These are phyloP conservation scores for Paguma larvata DNA, from an alignment of 2,797 vertebrate species.

Conservation along the genomic window DNA sequence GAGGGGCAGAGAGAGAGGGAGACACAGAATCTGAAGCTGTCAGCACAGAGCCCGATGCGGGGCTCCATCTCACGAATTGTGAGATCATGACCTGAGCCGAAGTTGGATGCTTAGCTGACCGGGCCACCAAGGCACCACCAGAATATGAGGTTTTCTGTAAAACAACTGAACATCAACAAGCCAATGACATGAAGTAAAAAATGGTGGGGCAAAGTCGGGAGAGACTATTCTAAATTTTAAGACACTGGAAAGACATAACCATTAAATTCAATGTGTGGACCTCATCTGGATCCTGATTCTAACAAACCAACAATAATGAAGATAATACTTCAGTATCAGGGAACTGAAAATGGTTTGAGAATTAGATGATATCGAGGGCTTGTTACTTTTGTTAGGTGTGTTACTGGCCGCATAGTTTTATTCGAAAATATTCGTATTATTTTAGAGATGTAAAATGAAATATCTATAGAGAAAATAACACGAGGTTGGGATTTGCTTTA, in stretches of 20 bases:
- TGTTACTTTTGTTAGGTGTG: not conserved
- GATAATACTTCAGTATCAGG: slow-evolving; percentile 21
- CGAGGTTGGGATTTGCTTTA: not conserved
- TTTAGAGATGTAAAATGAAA: not conserved
- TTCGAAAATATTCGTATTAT: not conserved
- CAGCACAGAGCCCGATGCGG: too few relatives aligned
- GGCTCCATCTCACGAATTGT: too few relatives aligned
- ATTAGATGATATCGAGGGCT: not conserved
- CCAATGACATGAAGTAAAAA: not conserved
- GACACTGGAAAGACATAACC: not conserved
- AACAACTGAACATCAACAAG: not conserved
- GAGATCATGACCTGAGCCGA: too few relatives aligned
- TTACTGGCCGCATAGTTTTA: slow-evolving; percentile 38
- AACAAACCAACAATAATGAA: not conserved
- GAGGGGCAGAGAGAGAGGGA: too few relatives aligned
- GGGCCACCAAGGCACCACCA: too few relatives aligned
- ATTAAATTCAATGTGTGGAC: not conserved
- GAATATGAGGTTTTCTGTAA: not conserved
- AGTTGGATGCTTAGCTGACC: too few relatives aligned
- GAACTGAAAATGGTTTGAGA: slow-evolving; percentile 5
- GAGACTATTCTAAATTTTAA: not conserved
- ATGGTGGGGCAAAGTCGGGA: not conserved
- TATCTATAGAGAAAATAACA: not conserved
- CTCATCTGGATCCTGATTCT: not conserved
- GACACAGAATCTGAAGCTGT: too few relatives aligned